A percentile compares a stretch with the other conserved stretches of the same genome.
Conservation (phyloP, 37 sponge, comb jelly and placozoan species). For the Aplysina aerophoba region DNA sequence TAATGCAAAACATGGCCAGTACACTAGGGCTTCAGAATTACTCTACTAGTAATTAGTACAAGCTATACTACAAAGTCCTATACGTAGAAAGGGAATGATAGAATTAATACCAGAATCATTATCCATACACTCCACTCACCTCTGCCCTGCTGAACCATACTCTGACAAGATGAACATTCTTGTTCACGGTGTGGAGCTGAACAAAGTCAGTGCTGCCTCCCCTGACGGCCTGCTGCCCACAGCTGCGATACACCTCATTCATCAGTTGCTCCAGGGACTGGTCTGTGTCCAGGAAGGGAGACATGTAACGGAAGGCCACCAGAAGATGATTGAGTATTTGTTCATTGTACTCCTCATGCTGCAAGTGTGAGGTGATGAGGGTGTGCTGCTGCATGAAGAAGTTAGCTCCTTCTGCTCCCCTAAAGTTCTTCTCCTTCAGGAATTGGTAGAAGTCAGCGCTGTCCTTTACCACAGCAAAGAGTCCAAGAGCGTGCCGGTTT, state of each 20-base stretch:
- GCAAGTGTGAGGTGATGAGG: conserved; percentile 79
- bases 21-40: no score
- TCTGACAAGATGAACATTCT: conserved; percentile 77
- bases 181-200: conserved; percentile 71
- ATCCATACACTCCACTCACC: conserved; percentile 26
- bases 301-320: conserved; percentile 78
- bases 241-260: conserved; percentile 39
- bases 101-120: no score
- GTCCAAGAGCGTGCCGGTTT: conserved; percentile 16
- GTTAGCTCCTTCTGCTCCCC: conserved; percentile 46
- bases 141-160: conserved; percentile 89
- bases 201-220: conserved; percentile 13
- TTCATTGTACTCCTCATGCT: conserved; percentile 92
- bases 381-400: conserved; percentile 70
- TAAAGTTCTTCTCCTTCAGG: conserved; percentile 64
- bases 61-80: no score
- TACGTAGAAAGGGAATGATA: no score
- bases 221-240: conserved; percentile 46
- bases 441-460: conserved; percentile 75
- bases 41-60: no score
- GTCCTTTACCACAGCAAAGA: conserved; percentile 60
- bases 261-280: conserved; percentile 61
- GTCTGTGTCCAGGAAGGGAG: conserved; percentile 67
- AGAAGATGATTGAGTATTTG: conserved; percentile 83
- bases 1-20: no score